Percentiles rank a stretch among this genome's conserved stretches.
These are phyloP conservation scores for Cyanoderma ruficeps DNA, from an alignment of 2,113 vertebrate species.

Conservation along the genomic window DNA sequence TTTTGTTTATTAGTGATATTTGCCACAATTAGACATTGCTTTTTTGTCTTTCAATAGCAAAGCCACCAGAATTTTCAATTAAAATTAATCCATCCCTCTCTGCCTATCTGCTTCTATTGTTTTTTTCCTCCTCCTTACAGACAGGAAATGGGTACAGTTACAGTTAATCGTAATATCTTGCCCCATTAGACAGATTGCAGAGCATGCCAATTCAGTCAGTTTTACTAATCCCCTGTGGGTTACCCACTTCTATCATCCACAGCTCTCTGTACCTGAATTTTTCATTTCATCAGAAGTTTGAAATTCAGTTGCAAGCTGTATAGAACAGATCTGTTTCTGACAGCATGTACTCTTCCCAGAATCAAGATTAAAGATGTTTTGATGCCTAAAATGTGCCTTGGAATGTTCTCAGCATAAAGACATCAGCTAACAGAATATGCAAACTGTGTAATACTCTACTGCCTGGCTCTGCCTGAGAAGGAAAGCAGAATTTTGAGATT, in stretches of 20 bases:
- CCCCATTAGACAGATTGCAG: conserved; percentile 26
- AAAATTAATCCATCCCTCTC: background rate
- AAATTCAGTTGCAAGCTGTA: background rate
- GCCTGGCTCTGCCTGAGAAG: background rate
- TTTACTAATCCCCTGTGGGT: background rate
- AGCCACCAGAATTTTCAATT: background rate
- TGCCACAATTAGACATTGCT: background rate
- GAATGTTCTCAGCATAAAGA: background rate
- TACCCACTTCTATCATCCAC: background rate
- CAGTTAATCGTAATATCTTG: background rate
- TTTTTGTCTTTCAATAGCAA: background rate
- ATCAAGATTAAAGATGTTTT: background rate
- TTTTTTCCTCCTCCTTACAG: background rate
- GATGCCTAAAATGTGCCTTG: background rate
- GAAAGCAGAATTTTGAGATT: background rate
- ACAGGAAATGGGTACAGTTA: background rate
- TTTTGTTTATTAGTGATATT: background rate
- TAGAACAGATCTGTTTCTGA: background rate
- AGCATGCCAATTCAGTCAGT: background rate
- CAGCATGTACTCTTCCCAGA: background rate
- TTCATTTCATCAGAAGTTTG: background rate
- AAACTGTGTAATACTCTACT: background rate
- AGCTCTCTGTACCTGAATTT: background rate
- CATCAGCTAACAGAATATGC: background rate
- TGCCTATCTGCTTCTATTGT: background rate